These are phyloP conservation scores for Tangara arthus DNA, from an alignment of 2,797 vertebrate species.

Conservation along the genomic window DNA sequence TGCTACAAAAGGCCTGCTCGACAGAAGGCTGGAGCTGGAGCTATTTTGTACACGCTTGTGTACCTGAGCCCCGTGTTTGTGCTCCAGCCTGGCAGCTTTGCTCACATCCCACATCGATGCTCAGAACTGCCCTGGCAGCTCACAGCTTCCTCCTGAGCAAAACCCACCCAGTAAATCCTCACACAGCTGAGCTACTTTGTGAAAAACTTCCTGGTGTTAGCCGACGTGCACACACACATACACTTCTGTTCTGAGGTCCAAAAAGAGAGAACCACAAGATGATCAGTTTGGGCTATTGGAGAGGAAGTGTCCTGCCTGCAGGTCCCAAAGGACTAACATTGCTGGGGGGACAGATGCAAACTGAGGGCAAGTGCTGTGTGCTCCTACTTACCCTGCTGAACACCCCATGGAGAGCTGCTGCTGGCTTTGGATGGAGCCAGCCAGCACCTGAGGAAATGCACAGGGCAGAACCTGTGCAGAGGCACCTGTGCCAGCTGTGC, in stretches of 20 bases:
- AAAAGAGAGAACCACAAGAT: not conserved
- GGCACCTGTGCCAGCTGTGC: not conserved
- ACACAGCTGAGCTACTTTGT: not conserved
- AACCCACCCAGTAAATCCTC: not conserved
- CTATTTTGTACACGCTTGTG: constrained; percentile 49
- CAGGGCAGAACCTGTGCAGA: not conserved
- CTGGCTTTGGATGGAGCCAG: not conserved
- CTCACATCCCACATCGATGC: not conserved
- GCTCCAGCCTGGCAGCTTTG: constrained; percentile 25
- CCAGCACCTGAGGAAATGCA: fast-evolving
- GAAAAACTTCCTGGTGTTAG: not conserved
- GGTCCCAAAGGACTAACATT: not conserved
- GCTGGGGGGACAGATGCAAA: not conserved
- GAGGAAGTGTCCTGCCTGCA: not conserved
- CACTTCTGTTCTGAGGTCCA: not conserved
- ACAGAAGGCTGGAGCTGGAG: constrained; percentile 51
- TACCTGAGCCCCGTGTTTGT: constrained; percentile 20
- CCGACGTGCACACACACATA: not conserved
- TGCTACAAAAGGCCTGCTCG: constrained; percentile 65
- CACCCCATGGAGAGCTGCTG: not conserved
- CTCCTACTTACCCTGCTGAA: not conserved
- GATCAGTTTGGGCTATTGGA: fast-evolving
- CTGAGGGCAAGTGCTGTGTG: not conserved
- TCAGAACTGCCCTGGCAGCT: fast-evolving
- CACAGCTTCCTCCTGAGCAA: not conserved